phyloP scores from a whole-genome alignment of 2,888 invertebrate genomes.

The Drosophila buzzatii region DNA sequence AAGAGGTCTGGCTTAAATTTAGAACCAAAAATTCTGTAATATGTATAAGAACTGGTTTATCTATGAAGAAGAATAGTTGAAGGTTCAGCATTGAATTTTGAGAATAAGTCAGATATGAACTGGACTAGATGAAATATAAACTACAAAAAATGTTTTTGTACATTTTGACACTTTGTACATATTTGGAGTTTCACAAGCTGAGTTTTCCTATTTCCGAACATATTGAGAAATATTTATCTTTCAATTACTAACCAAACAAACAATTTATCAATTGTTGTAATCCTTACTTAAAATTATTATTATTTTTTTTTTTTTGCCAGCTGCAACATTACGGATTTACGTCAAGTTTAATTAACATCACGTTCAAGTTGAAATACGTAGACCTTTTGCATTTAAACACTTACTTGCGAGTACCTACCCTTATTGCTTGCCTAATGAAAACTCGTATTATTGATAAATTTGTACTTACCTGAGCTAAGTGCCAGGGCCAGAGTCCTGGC shows the following conservation, averaged over 20 bases:
- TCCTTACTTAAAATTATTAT: not conserved
- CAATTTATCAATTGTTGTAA: not conserved
- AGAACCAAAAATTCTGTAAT: too few relatives aligned
- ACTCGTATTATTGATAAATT: conserved; percentile 8
- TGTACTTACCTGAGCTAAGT: conserved; percentile 11
- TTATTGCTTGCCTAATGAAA: not conserved
- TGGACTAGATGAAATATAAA: too few relatives aligned
- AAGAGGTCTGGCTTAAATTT: too few relatives aligned
- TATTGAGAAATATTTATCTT: too few relatives aligned
- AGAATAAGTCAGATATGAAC: too few relatives aligned
- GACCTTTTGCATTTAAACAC: conserved; percentile 2
- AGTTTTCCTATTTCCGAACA: too few relatives aligned
- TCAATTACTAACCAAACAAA: not conserved
- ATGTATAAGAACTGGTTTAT: too few relatives aligned
- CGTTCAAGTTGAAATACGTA: not conserved
- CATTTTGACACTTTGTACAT: too few relatives aligned
- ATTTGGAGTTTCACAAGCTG: too few relatives aligned
- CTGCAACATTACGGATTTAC: conserved; percentile 1
- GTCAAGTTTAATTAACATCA: conserved; percentile 3
- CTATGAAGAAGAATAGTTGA: too few relatives aligned
- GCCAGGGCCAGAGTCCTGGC: conserved; percentile 12
- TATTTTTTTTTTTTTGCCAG: not conserved
- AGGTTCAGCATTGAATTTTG: too few relatives aligned
- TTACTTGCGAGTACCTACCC: conserved; percentile 2
- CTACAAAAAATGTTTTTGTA: too few relatives aligned